These are phyloP conservation scores for Tuta absoluta DNA, from an alignment of 2,888 invertebrate species.

Conservation along the genomic window DNA sequence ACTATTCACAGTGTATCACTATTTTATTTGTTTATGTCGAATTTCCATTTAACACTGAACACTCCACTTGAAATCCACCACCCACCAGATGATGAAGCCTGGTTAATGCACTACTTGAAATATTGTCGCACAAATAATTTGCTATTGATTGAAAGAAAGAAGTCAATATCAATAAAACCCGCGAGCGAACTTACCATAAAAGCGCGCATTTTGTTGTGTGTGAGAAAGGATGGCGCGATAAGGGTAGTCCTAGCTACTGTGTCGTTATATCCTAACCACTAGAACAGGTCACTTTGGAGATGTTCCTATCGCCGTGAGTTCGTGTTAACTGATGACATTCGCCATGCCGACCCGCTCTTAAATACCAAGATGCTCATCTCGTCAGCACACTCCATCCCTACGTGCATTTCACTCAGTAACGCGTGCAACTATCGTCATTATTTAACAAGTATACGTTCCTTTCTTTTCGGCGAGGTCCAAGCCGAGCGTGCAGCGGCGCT, in stretches of 20 bases:
- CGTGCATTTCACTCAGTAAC: slow-evolving; percentile 77
- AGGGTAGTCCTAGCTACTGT: slow-evolving; percentile 52
- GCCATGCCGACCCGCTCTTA: slow-evolving; percentile 75
- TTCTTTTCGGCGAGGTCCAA: slow-evolving; percentile 74
- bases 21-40: background rate
- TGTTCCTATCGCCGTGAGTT: slow-evolving; percentile 71
- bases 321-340: slow-evolving; percentile 79
- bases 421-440: slow-evolving; percentile 78
- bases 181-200: slow-evolving; percentile 74
- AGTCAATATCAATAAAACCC: slow-evolving; percentile 38
- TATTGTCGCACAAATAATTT: slow-evolving; percentile 34
- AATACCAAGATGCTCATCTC: slow-evolving; percentile 79
- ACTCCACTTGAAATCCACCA: slow-evolving; percentile 49
- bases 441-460: slow-evolving; percentile 76
- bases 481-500: slow-evolving; percentile 48
- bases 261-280: slow-evolving; percentile 44
- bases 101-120: slow-evolving; percentile 41
- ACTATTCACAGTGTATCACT: background rate
- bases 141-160: slow-evolving; percentile 42
- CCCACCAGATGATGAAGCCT: slow-evolving; percentile 34
- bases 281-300: slow-evolving; percentile 65
- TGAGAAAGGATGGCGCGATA: slow-evolving; percentile 29
- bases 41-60: slow-evolving; percentile 53
- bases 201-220: slow-evolving; percentile 68
- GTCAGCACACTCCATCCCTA: slow-evolving; percentile 78